A percentile compares a stretch with the other conserved stretches of the same genome.
Evolutionary conservation across 2,888 invertebrate genomes (phyloP).

Genomic region (Hypomecis atomaria): DNA sequence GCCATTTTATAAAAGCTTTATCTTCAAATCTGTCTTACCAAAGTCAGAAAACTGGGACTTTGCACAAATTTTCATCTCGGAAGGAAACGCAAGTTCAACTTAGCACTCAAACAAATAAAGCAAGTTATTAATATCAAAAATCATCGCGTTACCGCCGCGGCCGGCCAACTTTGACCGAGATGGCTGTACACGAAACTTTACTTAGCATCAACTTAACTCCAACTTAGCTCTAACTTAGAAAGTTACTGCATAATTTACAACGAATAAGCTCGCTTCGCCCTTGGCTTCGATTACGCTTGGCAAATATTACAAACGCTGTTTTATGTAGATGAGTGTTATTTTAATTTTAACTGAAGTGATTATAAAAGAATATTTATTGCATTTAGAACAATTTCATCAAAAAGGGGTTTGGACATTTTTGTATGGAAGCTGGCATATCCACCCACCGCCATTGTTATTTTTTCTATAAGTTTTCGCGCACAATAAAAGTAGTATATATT

Average conservation of each 20-base stretch:
- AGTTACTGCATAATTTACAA: conserved; percentile 57
- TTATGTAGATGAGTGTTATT: conserved; percentile 29
- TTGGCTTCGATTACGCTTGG: conserved; percentile 50
- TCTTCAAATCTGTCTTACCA: background rate
- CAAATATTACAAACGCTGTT: conserved; percentile 34
- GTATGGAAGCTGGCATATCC: no score
- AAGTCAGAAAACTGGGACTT: conserved; percentile 6
- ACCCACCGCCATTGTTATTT: no score
- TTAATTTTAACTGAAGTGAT: no score
- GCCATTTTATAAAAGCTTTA: background rate
- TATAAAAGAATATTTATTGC: no score
- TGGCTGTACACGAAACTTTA: conserved; percentile 50
- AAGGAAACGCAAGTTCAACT: conserved; percentile 30
- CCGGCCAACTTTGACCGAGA: conserved; percentile 40
- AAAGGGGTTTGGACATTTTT: no score
- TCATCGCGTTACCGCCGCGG: conserved; percentile 35
- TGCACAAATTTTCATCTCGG: conserved; percentile 10
- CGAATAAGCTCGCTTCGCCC: conserved; percentile 51
- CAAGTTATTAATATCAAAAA: conserved; percentile 44
- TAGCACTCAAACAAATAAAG: conserved; percentile 38
- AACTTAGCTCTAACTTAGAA: conserved; percentile 52
- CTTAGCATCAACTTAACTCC: conserved; percentile 47
- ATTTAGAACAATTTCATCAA: no score
- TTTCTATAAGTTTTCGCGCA: no score
- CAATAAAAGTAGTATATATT: no score